A percentile compares a stretch with the other conserved stretches of the same genome.
Conservation (phyloP, 2,888 invertebrate species). For the Clanis bilineata region DNA sequence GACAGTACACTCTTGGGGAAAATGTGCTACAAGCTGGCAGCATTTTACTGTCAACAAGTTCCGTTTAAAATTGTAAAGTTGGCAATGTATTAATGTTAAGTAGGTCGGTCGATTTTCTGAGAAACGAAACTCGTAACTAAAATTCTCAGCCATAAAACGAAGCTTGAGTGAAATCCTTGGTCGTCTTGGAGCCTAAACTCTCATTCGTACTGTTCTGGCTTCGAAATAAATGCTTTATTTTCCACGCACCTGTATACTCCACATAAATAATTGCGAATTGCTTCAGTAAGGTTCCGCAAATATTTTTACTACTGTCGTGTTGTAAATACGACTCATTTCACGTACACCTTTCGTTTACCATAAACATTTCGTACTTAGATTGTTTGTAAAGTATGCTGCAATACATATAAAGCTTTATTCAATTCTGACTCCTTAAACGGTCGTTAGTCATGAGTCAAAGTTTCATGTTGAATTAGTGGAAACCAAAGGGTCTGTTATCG, state of each 20-base stretch:
- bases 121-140: constrained; percentile 24
- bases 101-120: constrained; percentile 2
- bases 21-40: not conserved
- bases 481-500: constrained; percentile 41
- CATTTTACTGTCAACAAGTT: not conserved
- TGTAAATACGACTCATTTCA: constrained; percentile 20
- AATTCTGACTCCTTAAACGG: not conserved
- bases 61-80: not conserved
- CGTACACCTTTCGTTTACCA: constrained; percentile 21
- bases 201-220: constrained; percentile 32
- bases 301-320: constrained; percentile 25
- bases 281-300: constrained; percentile 20
- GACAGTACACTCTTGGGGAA: not conserved
- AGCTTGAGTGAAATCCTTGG: constrained; percentile 23
- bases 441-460: constrained; percentile 23
- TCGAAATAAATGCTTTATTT: constrained; percentile 37
- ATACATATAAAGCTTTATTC: not conserved
- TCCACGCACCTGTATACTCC: constrained; percentile 38
- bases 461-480: constrained; percentile 38
- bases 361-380: not conserved
- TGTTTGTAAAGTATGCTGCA: not conserved
- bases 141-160: constrained; percentile 22
- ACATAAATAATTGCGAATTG: constrained; percentile 38
- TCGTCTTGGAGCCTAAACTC: constrained; percentile 31
- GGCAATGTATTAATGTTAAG: not conserved